These are phyloP conservation scores for Colinus virginianus DNA, from an alignment of 2,113 vertebrate species.

Conservation along the genomic window DNA sequence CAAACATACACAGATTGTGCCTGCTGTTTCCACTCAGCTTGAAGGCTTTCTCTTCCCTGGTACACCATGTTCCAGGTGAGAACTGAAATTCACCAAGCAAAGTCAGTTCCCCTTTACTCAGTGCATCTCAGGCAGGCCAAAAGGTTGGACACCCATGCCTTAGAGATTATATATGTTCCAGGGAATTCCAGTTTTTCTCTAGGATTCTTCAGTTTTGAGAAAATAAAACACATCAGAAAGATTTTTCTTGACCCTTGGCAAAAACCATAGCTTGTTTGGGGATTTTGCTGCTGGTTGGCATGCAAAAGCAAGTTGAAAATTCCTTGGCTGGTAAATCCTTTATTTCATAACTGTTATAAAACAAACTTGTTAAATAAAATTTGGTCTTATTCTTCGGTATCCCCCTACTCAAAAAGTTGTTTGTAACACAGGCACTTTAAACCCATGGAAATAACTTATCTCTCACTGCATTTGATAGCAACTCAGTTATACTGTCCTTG, in stretches of 20 bases:
- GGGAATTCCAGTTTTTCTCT: not conserved
- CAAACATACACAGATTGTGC: not conserved
- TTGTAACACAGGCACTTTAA: not conserved
- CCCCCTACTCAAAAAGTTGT: not conserved
- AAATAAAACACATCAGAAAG: no score
- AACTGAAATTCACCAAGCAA: not conserved
- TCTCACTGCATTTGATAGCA: not conserved
- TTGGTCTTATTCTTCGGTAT: not conserved
- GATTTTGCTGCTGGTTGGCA: not conserved
- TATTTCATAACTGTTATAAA: not conserved
- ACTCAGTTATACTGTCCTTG: not conserved
- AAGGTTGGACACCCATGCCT: no score
- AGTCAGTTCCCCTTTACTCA: no score
- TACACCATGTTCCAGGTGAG: not conserved
- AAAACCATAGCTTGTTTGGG: not conserved
- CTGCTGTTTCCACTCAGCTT: not conserved
- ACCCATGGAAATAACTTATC: not conserved
- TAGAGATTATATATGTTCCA: not conserved
- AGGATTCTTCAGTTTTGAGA: not conserved
- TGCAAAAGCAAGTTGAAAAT: not conserved
- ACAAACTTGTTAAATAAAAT: not conserved
- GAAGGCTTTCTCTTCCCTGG: not conserved
- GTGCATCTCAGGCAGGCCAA: no score
- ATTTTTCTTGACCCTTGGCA: not conserved
- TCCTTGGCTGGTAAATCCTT: not conserved